Percentiles rank a stretch among this genome's conserved stretches.
Conservation (phyloP, 2,113 vertebrate genomes). For the Phalacrocorax carbo region DNA sequence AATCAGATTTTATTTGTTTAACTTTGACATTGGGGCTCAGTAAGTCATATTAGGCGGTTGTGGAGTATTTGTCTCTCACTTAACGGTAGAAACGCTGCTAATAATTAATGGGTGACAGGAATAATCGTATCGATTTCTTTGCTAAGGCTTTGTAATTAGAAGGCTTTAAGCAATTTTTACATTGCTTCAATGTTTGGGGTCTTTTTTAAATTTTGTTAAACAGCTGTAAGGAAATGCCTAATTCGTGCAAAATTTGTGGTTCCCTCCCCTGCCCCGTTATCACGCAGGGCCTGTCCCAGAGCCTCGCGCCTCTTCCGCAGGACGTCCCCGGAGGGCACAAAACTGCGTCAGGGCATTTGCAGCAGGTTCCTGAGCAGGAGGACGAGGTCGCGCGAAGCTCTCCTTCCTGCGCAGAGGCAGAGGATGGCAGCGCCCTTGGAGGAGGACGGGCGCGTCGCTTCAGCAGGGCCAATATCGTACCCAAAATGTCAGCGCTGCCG, state of each 20-base stretch:
- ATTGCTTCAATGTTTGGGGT: neutral
- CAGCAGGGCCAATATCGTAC: neutral
- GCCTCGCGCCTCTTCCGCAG: neutral
- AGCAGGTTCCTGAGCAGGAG: neutral
- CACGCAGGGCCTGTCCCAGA: neutral
- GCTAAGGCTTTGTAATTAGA: neutral
- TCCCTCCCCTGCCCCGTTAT: neutral
- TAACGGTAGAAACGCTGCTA: neutral
- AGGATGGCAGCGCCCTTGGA: neutral
- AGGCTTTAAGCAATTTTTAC: neutral
- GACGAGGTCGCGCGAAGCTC: neutral
- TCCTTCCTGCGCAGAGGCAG: too few species aligned
- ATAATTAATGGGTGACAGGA: conserved; percentile 9
- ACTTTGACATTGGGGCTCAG: conserved; percentile 75
- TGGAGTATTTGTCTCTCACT: conserved; percentile 70
- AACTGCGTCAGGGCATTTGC: neutral
- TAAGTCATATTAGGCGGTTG: conserved; percentile 62
- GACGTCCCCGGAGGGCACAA: too few species aligned
- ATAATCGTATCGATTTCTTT: neutral
- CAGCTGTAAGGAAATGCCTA: neutral
- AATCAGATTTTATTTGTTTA: conserved; percentile 81
- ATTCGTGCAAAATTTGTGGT: fast-evolving
- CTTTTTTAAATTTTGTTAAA: neutral
- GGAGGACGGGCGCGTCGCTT: neutral
- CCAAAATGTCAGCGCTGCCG: neutral